Conservation (phyloP, 2,888 invertebrate genomes). For the Mythimna pallens region DNA sequence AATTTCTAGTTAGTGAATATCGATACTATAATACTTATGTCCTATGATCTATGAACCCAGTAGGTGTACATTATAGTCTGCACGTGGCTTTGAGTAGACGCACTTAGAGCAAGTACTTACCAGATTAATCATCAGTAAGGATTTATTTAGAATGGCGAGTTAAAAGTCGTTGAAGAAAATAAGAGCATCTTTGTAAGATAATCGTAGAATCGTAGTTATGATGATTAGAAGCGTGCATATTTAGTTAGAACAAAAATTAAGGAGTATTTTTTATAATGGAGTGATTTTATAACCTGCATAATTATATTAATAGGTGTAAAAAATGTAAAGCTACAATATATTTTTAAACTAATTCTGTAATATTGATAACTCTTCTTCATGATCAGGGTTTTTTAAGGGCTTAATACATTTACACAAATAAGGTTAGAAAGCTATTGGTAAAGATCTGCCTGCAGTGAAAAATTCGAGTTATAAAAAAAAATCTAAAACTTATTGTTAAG, state of each 20-base stretch:
- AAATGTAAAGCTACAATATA: neutral
- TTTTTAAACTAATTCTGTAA: neutral
- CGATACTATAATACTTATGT: conserved; percentile 8
- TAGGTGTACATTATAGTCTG: conserved; percentile 47
- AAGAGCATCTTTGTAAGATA: neutral
- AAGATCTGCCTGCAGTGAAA: too few species aligned
- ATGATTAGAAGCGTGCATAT: neutral
- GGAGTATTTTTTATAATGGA: neutral
- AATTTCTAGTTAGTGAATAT: conserved; percentile 36
- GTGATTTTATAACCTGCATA: neutral
- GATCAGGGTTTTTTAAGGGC: too few species aligned
- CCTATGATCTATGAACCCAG: conserved; percentile 62
- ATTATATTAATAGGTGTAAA: neutral
- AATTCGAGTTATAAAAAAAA: neutral
- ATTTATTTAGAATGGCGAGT: conserved; percentile 34
- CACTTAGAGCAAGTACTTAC: conserved; percentile 43
- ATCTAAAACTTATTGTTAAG: neutral
- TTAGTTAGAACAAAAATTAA: too few species aligned
- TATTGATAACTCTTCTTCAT: neutral
- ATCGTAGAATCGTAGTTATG: neutral
- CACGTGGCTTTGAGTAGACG: conserved; percentile 56
- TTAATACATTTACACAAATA: neutral
- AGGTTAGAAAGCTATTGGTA: neutral
- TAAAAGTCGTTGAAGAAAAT: conserved; percentile 23
- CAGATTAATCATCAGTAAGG: conserved; percentile 57